Evolutionary conservation across 1,140 invertebrate genomes (phyloP).

Genomic region (Drosophila saltans): DNA sequence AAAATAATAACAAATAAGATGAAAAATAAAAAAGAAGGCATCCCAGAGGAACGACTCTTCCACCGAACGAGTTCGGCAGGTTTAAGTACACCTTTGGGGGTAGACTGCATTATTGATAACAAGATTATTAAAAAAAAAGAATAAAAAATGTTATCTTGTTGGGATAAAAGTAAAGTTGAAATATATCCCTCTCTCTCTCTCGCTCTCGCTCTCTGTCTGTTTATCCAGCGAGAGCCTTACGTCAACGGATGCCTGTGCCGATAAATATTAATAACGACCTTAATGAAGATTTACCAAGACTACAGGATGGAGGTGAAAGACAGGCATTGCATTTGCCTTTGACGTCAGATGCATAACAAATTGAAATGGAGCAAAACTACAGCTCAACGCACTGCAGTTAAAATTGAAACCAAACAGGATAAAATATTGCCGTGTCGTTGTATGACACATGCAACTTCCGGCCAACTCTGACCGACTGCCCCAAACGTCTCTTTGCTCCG

Average conservation of each 20-base stretch:
- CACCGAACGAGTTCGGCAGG: constrained; percentile 14
- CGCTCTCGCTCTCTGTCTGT: not conserved
- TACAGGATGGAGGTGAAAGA: not conserved
- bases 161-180: not conserved
- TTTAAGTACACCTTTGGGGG: constrained; percentile 56
- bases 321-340: not conserved
- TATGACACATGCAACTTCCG: constrained; percentile 75
- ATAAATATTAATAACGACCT: constrained; percentile 80
- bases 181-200: not conserved
- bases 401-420: constrained; percentile 57
- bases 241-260: constrained; percentile 29
- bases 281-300: constrained; percentile 76
- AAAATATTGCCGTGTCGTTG: constrained; percentile 44
- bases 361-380: constrained; percentile 60
- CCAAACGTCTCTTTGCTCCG: constrained; percentile 18
- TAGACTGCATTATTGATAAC: constrained; percentile 64
- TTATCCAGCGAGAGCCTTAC: not conserved
- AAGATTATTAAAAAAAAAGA: constrained; percentile 38
- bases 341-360: constrained; percentile 44
- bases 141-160: not conserved
- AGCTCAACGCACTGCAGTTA: constrained; percentile 35
- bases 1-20: not conserved
- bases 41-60: not conserved
- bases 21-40: not conserved
- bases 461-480: constrained; percentile 11